These are phyloP conservation scores for Conger conger DNA, from an alignment of 2,113 vertebrate genomes.

Conservation along the genomic window DNA sequence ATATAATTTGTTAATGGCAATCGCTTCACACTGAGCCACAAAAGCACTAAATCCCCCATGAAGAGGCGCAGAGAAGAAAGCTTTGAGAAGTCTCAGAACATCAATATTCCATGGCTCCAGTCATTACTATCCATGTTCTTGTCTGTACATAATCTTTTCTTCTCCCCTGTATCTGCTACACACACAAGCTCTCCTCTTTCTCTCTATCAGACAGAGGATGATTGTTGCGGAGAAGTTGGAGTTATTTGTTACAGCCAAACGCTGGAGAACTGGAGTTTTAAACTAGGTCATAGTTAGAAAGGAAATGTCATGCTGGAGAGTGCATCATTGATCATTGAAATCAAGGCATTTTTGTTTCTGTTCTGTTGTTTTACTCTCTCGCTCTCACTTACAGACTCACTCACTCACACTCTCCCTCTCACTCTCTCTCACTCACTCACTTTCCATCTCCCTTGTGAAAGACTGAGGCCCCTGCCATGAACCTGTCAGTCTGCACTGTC, in stretches of 20 bases:
- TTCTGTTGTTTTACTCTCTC: neutral
- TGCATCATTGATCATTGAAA: neutral
- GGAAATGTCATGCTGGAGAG: neutral
- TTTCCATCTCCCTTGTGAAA: neutral
- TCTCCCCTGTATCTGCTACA: neutral
- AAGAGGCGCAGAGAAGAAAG: neutral
- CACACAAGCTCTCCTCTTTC: neutral
- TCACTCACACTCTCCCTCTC: neutral
- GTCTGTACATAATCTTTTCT: neutral
- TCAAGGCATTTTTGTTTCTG: neutral
- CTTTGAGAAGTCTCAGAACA: neutral
- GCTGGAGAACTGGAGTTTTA: neutral
- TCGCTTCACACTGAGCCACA: neutral
- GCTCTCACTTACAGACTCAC: neutral
- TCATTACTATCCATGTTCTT: neutral
- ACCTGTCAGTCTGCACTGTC: neutral
- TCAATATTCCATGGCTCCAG: conserved; percentile 6
- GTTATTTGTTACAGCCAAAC: neutral
- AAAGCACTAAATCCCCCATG: neutral
- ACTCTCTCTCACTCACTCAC: neutral
- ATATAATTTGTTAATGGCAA: conserved; percentile 4
- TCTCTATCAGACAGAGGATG: neutral
- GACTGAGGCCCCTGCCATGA: neutral
- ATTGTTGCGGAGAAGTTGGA: neutral
- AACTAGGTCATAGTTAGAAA: neutral